Evolutionary conservation across 2,888 invertebrate species (phyloP).

Genomic region (Agrypnus murinus): DNA sequence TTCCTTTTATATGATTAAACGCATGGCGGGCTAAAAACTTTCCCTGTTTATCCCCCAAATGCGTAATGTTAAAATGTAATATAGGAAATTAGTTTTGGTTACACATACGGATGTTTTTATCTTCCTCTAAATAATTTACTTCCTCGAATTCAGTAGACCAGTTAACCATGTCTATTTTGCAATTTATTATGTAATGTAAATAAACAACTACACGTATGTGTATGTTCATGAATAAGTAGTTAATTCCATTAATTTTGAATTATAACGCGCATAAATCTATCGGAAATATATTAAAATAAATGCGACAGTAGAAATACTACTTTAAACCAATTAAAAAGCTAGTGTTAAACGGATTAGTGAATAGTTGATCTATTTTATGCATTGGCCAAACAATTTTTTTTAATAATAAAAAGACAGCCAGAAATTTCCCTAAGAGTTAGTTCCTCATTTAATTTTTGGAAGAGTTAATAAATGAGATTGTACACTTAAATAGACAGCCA

Average conservation of each 20-base stretch:
- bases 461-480: no score
- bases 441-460: no score
- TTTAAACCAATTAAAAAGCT: no score
- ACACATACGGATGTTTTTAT: slow-evolving; percentile 28
- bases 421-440: no score
- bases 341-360: no score
- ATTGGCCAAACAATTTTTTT: no score
- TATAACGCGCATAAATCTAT: no score
- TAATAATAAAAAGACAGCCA: no score
- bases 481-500: no score
- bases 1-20: slow-evolving; percentile 3
- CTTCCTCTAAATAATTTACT: slow-evolving; percentile 24
- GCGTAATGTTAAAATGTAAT: slow-evolving; percentile 23
- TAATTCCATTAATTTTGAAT: neutral
- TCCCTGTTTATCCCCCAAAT: slow-evolving; percentile 42
- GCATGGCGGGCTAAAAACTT: slow-evolving; percentile 15
- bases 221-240: neutral
- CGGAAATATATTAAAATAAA: no score
- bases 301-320: no score
- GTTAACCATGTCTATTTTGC: neutral
- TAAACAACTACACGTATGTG: neutral
- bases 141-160: slow-evolving; percentile 26
- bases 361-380: no score
- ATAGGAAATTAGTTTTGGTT: slow-evolving; percentile 34
- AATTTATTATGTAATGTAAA: neutral